phyloP scores from a whole-genome alignment of 2,888 invertebrate species.

The Phrixothrix hirtus region DNA sequence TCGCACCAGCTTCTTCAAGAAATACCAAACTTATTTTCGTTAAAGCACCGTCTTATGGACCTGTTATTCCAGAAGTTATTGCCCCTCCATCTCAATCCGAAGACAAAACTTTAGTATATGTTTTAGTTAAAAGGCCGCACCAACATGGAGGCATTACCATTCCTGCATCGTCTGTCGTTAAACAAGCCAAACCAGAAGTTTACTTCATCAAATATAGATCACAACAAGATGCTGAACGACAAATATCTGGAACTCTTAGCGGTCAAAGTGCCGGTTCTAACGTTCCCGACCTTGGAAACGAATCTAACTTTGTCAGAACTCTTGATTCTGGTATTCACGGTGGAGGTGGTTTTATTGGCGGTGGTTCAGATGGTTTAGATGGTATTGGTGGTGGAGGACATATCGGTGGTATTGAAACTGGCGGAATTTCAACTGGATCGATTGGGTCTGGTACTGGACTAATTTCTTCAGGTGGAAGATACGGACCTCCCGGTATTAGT shows the following conservation, averaged over 20 bases:
- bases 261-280: conserved; percentile 13
- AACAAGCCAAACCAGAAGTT: conserved; percentile 84
- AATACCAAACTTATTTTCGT: conserved; percentile 58
- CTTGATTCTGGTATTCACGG: too few relatives aligned
- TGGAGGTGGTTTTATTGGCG: too few relatives aligned
- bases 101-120: conserved; percentile 53
- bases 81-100: conserved; percentile 40
- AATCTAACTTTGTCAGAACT: conserved; percentile 10
- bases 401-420: too few relatives aligned
- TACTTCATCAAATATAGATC: conserved; percentile 82
- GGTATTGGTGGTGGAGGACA: too few relatives aligned
- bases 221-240: conserved; percentile 39
- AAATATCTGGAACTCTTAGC: conserved; percentile 27
- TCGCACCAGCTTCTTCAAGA: conserved; percentile 48
- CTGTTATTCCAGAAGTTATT: conserved; percentile 42
- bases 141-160: conserved; percentile 77
- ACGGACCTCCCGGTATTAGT: too few relatives aligned
- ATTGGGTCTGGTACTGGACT: too few relatives aligned
- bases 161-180: conserved; percentile 73
- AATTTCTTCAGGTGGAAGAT: too few relatives aligned
- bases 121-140: conserved; percentile 64
- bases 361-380: too few relatives aligned
- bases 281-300: conserved; percentile 8
- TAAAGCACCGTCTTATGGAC: conserved; percentile 49
- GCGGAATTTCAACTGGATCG: too few relatives aligned